Base-by-base conservation (phyloP, 2,113 vertebrate genomes). In the Ciconia maguari region DNA sequence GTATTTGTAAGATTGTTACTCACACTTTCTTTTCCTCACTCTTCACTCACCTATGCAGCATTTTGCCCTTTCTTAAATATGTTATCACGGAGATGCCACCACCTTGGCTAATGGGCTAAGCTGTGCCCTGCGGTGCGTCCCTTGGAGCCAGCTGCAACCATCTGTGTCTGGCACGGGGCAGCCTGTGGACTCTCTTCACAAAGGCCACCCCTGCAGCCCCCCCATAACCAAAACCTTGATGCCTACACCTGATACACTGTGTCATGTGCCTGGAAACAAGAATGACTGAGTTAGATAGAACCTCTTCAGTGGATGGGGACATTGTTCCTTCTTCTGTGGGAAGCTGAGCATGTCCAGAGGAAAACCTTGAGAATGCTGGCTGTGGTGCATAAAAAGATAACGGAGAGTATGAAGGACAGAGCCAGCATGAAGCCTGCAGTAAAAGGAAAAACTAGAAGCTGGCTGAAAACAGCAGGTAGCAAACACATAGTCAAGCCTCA, bases 101-200 rank as follows among this genome's bases (percentile, higher is more conserved):
- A 71, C 7, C 21, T 44, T 51, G 15, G 30, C 18, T 76, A 26
- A 11, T 3, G n/a, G 51, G 5, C 25, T 70, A 16, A 48, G 44
- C n/a, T 42, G 13, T 12, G 30, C 10, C 22, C 24, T 38, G 46
- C 0, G 0, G 24, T 34, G 21, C 4, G 32, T 51, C 4, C 0
- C 6, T 10, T 54, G 21, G 32, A 75, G 54, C 5, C 14, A 16
- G 13, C 8, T 29, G 38, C 34, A 83, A 62, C 16, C 1, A 1
- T 5, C 41, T 62, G 20, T 48, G 29, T 34, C 19, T 2, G 2
- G 29, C 41, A 48, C 1, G 0, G 29, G 48, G 52, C 52, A 66
- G 17, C 16, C 25, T 7, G 25, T 2, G 6, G 9, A 20, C 30
- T 18, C 16, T 69, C 17, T 26, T 32, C 41, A 62, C 49, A 49